A percentile compares a stretch with the other conserved stretches of the same genome.
Evolutionary conservation across 2,888 invertebrate species (phyloP).

Genomic region (Neuroscelio doddi): DNA sequence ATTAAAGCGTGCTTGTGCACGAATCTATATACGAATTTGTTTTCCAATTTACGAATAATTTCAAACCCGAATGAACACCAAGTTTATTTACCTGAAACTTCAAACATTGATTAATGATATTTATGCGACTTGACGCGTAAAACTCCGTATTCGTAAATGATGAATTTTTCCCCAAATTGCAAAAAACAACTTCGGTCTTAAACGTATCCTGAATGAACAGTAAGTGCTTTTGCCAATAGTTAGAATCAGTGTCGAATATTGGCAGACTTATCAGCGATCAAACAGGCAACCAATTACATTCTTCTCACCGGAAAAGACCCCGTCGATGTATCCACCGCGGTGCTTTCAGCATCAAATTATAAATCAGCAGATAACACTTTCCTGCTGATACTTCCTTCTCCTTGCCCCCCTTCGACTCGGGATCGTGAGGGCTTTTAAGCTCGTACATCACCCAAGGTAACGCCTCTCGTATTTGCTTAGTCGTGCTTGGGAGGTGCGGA

Average conservation of each 20-base stretch:
- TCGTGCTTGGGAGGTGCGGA: conserved; percentile 67
- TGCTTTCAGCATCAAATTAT: conserved; percentile 62
- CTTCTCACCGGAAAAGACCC: conserved; percentile 67
- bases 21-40: too few relatives aligned
- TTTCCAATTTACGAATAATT: too few relatives aligned
- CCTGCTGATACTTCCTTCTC: conserved; percentile 37
- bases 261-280: conserved; percentile 58
- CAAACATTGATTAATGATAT: too few relatives aligned
- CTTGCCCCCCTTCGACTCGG: conserved; percentile 21
- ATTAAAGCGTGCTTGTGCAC: too few relatives aligned
- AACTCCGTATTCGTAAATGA: too few relatives aligned
- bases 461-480: conserved; percentile 71
- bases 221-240: conserved; percentile 1
- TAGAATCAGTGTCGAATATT: conserved; percentile 38
- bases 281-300: conserved; percentile 68
- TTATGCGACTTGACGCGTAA: too few relatives aligned
- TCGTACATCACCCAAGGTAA: conserved; percentile 69
- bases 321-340: conserved; percentile 54
- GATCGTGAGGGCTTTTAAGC: conserved; percentile 67
- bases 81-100: too few relatives aligned
- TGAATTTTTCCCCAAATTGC: too few relatives aligned
- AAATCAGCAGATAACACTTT: conserved; percentile 63
- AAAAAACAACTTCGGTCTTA: too few relatives aligned
- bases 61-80: too few relatives aligned
- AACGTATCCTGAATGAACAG: too few relatives aligned